Evolutionary conservation across 2,888 invertebrate species (phyloP).

Genomic region (Lomographa bimaculata): DNA sequence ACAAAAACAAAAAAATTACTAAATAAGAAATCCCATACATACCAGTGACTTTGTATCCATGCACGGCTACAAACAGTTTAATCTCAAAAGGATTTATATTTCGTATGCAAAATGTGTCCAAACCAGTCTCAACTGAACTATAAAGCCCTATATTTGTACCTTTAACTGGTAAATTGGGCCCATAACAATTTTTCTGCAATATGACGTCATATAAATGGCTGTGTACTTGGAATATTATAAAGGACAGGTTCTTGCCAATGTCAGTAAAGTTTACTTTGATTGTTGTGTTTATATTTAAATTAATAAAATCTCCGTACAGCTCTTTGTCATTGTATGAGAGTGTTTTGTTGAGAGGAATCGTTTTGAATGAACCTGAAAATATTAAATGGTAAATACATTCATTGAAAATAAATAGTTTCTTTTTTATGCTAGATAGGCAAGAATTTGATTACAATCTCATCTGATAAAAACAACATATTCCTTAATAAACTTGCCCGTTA

Average conservation of each 20-base stretch:
- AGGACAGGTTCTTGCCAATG: slow-evolving; percentile 72
- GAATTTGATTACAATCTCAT: too few relatives aligned
- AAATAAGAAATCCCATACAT: slow-evolving; percentile 35
- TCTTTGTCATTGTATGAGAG: slow-evolving; percentile 50
- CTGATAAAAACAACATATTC: too few relatives aligned
- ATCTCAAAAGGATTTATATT: slow-evolving; percentile 64
- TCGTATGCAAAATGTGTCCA: slow-evolving; percentile 61
- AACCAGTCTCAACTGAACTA: slow-evolving; percentile 43
- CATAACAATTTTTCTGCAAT: slow-evolving; percentile 67
- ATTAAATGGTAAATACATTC: too few relatives aligned
- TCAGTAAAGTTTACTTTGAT: slow-evolving; percentile 65
- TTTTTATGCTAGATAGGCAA: too few relatives aligned
- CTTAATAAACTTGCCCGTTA: too few relatives aligned
- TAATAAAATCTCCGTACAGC: slow-evolving; percentile 52
- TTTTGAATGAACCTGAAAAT: slow-evolving; percentile 56
- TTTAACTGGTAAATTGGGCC: slow-evolving; percentile 59
- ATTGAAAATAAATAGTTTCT: too few relatives aligned
- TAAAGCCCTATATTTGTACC: slow-evolving; percentile 86
- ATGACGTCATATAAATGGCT: slow-evolving; percentile 82
- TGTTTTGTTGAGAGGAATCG: slow-evolving; percentile 57
- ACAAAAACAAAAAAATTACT: too few relatives aligned
- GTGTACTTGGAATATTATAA: slow-evolving; percentile 86
- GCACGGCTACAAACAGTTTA: slow-evolving; percentile 73
- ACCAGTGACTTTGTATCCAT: slow-evolving; percentile 79
- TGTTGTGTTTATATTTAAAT: slow-evolving; percentile 48